Percentiles rank a stretch among this genome's conserved stretches.
Evolutionary conservation across 2,797 vertebrate species (phyloP).

Genomic region (Fistularia commersonii): DNA sequence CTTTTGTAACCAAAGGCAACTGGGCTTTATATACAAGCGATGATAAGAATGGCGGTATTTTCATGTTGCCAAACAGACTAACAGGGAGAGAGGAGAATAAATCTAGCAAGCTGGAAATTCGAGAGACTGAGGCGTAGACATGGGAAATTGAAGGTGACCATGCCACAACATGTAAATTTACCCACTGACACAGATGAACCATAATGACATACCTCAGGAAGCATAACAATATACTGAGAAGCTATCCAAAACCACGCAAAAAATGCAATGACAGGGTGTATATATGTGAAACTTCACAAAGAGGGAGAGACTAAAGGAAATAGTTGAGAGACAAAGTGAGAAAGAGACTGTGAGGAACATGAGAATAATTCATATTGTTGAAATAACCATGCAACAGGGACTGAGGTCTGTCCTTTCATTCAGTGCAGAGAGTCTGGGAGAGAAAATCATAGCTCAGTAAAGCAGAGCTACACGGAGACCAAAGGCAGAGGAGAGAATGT

Average conservation of each 20-base stretch:
- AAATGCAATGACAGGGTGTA: slow-evolving; percentile 37
- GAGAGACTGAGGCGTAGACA: slow-evolving; percentile 38
- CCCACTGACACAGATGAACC: slow-evolving; percentile 35
- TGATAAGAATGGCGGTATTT: slow-evolving; percentile 45
- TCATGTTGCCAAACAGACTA: slow-evolving; percentile 46
- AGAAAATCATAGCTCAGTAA: slow-evolving; percentile 45
- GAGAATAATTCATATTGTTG: slow-evolving; percentile 35
- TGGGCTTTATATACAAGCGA: slow-evolving; percentile 37
- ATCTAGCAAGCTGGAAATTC: slow-evolving; percentile 34
- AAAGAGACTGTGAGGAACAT: slow-evolving; percentile 10
- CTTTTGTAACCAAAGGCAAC: slow-evolving; percentile 52
- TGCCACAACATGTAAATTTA: slow-evolving; percentile 48
- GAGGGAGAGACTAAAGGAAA: slow-evolving; percentile 4
- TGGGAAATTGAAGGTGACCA: slow-evolving; percentile 45
- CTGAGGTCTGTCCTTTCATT: slow-evolving; percentile 32
- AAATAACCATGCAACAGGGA: slow-evolving; percentile 24
- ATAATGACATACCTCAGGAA: slow-evolving; percentile 40
- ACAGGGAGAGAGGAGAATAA: slow-evolving; percentile 32
- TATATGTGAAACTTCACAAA: slow-evolving; percentile 3
- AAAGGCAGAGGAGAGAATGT: slow-evolving; percentile 69
- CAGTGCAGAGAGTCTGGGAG: slow-evolving; percentile 14
- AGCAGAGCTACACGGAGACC: slow-evolving; percentile 57
- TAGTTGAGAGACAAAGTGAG: slow-evolving; percentile 4
- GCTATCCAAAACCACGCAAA: slow-evolving; percentile 32
- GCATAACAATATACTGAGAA: slow-evolving; percentile 31